Base-by-base conservation (phyloP, 2,888 invertebrate species). In the Venusia cambrica region DNA sequence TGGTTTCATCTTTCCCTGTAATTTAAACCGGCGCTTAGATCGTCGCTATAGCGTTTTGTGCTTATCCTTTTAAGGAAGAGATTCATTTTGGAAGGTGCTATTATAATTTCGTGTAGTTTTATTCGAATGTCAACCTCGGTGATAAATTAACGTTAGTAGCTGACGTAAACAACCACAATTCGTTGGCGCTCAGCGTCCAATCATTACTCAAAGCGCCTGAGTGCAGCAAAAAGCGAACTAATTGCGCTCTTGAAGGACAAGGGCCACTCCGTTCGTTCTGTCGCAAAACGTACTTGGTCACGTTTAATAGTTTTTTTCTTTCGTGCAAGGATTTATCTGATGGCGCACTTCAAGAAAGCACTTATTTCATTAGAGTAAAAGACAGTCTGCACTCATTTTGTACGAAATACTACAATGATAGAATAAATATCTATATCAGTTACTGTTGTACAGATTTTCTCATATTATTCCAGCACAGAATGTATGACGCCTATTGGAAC, bases 171-270 rank as follows among this genome's bases (percentile, higher is more conserved):
- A 79, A 77, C 73, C 73, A 54, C 74, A 67, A 65, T 63, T 62
- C 58, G 51, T 63, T 62, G 54, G 62, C 51, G 60, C 51, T 62
- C 57, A 53, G 51, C 64, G 60, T 73, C 69, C 70, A 78, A 79
- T 83, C 78, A 81, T 83, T 80, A 83, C 73, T 83, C 75, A 81
- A 75, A 75, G 77, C 69, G 80, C 67, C 70, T 57, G 60, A 75
- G 69, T 76, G 74, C 75, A 74, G 72, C 79, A 84, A 84, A 85
- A 84, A 84, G 71, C 66, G 63, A 56, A 73, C 85, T 85, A 85
- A 85, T 84, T 83, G 81, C 79, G 66, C 69, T 72, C 77, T 79
- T 74, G 74, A 83, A 79, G 77, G 79, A 81, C 81, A 77, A 78
- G 79, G 74, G 73, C 71, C 73, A 73, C 73, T 78, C 67, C 54